Evolutionary conservation across 2,113 vertebrate species (phyloP).

Genomic region (Cinclus mexicanus): DNA sequence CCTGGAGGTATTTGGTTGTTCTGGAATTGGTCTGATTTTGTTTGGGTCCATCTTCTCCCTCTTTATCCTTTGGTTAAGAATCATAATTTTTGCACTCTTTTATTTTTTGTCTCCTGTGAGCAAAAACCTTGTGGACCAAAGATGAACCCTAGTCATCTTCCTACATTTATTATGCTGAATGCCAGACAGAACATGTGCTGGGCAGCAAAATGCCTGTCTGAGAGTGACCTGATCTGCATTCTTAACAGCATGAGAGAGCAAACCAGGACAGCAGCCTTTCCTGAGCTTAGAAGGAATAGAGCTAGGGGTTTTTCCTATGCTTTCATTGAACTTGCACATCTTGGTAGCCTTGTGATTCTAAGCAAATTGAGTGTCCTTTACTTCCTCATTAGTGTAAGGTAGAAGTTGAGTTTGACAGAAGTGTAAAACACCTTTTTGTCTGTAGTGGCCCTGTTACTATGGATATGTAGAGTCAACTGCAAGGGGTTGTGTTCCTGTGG

Average conservation of each 20-base stretch:
- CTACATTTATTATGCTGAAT: not conserved
- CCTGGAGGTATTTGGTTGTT: not conserved
- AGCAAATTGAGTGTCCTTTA: not conserved
- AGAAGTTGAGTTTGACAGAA: not conserved
- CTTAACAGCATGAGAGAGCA: not conserved
- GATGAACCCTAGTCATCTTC: not conserved
- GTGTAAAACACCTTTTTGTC: not conserved
- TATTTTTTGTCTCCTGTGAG: not conserved
- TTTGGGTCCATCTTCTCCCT: not conserved
- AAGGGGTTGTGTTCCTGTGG: not conserved
- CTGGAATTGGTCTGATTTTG: not conserved
- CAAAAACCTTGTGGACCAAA: not conserved
- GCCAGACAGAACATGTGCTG: not conserved
- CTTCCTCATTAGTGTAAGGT: not conserved
- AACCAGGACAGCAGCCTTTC: not conserved
- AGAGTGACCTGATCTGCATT: not conserved
- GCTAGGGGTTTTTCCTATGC: not conserved
- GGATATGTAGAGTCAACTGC: not conserved
- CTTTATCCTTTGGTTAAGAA: not conserved
- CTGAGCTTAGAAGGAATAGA: not conserved
- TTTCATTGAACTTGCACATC: not conserved
- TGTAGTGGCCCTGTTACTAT: not conserved
- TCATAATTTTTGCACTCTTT: not conserved
- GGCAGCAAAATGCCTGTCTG: not conserved
- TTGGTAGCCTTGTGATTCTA: not conserved